These are phyloP conservation scores for Ligdia adustata DNA, from an alignment of 2,888 invertebrate species.

Conservation along the genomic window DNA sequence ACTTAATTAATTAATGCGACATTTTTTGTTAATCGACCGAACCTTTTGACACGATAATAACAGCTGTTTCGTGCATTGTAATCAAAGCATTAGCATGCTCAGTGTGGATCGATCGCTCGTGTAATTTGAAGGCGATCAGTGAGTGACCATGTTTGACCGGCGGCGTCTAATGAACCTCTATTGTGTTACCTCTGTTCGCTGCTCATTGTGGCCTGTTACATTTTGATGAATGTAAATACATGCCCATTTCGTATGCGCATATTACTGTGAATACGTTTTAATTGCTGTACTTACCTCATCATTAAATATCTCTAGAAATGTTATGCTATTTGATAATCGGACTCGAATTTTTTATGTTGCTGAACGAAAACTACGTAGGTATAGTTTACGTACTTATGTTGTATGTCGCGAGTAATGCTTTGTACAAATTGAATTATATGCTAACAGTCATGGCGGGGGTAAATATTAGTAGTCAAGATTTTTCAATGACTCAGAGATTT, in stretches of 20 bases:
- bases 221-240: constrained; percentile 25
- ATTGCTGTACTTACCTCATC: background rate
- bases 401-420: constrained; percentile 3
- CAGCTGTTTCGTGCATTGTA: constrained; percentile 8
- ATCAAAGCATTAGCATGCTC: constrained; percentile 20
- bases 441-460: constrained; percentile 16
- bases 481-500: constrained; percentile 31
- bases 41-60: constrained; percentile 34
- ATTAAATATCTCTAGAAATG: background rate
- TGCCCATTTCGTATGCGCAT: constrained; percentile 14
- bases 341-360: background rate
- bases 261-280: constrained; percentile 10
- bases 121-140: constrained; percentile 32
- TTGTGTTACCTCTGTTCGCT: constrained; percentile 40
- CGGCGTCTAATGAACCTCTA: constrained; percentile 40
- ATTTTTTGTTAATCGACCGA: constrained; percentile 5
- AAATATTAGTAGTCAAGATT: constrained; percentile 33
- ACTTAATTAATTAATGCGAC: background rate
- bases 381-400: constrained; percentile 5
- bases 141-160: constrained; percentile 32
- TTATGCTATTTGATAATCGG: background rate
- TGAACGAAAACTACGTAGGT: background rate
- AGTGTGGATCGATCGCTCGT: constrained; percentile 18
- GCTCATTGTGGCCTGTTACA: constrained; percentile 21
- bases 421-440: constrained; percentile 21